Conservation (phyloP, 2,888 invertebrate species). For the Acleris emargana region DNA sequence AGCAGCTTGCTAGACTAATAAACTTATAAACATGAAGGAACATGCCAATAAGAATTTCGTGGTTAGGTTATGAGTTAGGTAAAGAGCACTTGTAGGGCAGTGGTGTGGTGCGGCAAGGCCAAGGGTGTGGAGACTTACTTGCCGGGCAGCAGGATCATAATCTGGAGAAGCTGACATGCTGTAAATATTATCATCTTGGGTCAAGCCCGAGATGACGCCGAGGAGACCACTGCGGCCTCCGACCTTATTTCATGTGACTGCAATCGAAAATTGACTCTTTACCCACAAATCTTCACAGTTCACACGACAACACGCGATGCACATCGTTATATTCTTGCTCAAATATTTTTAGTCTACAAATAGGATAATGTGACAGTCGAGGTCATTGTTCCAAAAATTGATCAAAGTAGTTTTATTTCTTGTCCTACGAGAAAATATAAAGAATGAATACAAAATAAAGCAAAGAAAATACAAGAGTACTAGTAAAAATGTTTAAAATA, state of each 20-base stretch:
- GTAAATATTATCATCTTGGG: constrained; percentile 83
- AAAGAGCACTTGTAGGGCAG: constrained; percentile 11
- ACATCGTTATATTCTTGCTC: constrained; percentile 71
- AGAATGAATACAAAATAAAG: constrained; percentile 60
- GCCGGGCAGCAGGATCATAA: constrained; percentile 80
- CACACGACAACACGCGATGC: constrained; percentile 57
- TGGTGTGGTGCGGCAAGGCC: constrained; percentile 20
- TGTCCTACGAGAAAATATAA: constrained; percentile 70
- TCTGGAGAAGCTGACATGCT: constrained; percentile 82
- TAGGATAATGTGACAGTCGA: constrained; percentile 72
- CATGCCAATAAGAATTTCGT: constrained; percentile 23
- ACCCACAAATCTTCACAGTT: constrained; percentile 67
- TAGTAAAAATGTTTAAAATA: constrained; percentile 61
- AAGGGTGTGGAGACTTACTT: constrained; percentile 66
- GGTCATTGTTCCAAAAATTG: constrained; percentile 78
- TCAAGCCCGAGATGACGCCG: constrained; percentile 79
- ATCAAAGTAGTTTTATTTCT: constrained; percentile 65
- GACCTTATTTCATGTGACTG: constrained; percentile 78
- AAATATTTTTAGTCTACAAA: constrained; percentile 79
- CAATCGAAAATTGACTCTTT: constrained; percentile 78
- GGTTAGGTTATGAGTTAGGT: constrained; percentile 14
- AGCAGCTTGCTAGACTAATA: neutral
- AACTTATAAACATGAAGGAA: constrained; percentile 1
- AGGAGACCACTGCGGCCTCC: constrained; percentile 77
- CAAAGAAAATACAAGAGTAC: constrained; percentile 46